Evolutionary conservation across 2,113 vertebrate species (phyloP).

Genomic region (Cheirogaleus medius): DNA sequence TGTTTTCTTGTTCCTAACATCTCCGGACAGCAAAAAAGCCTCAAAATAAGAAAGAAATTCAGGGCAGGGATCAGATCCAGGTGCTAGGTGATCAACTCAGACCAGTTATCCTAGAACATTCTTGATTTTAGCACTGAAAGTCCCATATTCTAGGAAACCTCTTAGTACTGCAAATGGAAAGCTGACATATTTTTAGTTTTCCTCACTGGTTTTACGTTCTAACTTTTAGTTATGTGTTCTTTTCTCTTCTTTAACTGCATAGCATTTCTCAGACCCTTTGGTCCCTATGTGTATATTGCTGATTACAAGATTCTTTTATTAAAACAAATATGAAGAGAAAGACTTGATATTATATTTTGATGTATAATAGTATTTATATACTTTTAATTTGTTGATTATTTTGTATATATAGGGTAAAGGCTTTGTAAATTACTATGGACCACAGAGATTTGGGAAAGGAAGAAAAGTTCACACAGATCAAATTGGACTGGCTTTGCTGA

Average conservation of each 20-base stretch:
- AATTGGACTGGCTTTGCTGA: slow-evolving; percentile 90
- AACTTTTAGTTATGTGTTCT: background rate
- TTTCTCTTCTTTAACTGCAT: background rate
- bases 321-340: slow-evolving; percentile 19
- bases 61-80: background rate
- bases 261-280: background rate
- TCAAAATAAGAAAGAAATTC: background rate
- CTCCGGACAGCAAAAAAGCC: background rate
- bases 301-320: slow-evolving; percentile 4
- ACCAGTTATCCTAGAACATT: background rate
- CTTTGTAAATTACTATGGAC: slow-evolving; percentile 92
- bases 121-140: background rate
- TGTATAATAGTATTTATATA: background rate
- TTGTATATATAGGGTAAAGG: slow-evolving; percentile 84
- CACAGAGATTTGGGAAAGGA: slow-evolving; percentile 90
- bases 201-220: background rate
- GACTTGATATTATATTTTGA: background rate
- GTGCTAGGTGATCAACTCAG: background rate
- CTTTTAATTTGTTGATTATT: slow-evolving; percentile 46
- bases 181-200: background rate
- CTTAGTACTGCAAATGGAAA: background rate
- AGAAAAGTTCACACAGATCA: slow-evolving; percentile 87
- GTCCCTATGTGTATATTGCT: background rate
- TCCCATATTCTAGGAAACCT: background rate
- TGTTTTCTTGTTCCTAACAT: background rate